A percentile compares a stretch with the other conserved stretches of the same genome.
These are phyloP conservation scores for Cenopis cana DNA, from an alignment of 2,888 invertebrate genomes.

Conservation along the genomic window DNA sequence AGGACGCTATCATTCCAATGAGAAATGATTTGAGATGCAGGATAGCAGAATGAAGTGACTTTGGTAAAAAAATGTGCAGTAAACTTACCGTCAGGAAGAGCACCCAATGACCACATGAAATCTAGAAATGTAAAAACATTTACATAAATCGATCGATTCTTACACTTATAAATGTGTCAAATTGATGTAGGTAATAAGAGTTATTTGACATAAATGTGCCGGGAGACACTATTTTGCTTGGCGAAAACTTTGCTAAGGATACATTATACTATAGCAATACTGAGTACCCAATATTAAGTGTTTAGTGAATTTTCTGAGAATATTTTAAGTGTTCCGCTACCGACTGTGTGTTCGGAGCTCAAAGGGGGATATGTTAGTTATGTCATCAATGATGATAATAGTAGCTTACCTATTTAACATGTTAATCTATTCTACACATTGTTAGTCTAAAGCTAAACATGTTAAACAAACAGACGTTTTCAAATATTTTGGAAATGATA, in stretches of 20 bases:
- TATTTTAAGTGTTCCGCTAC: slow-evolving; percentile 25
- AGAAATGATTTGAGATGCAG: slow-evolving; percentile 63
- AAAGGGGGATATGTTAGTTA: slow-evolving; percentile 78
- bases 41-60: slow-evolving; percentile 66
- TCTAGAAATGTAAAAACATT: slow-evolving; percentile 91
- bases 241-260: slow-evolving; percentile 64
- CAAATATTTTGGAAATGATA: slow-evolving; percentile 81
- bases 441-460: slow-evolving; percentile 84
- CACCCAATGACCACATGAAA: slow-evolving; percentile 99
- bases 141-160: slow-evolving; percentile 84
- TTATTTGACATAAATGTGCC: slow-evolving; percentile 70
- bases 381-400: slow-evolving; percentile 63
- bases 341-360: slow-evolving; percentile 57
- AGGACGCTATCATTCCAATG: slow-evolving; percentile 45
- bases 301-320: slow-evolving; percentile 59
- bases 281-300: slow-evolving; percentile 61
- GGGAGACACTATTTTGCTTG: slow-evolving; percentile 85
- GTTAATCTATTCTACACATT: slow-evolving; percentile 83
- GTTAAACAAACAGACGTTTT: slow-evolving; percentile 84
- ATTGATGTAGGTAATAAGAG: slow-evolving; percentile 57
- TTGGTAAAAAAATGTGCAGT: slow-evolving; percentile 70
- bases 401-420: slow-evolving; percentile 64
- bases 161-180: slow-evolving; percentile 71
- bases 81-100: slow-evolving; percentile 98
- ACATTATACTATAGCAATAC: slow-evolving; percentile 60